Percentiles rank a stretch among this genome's conserved stretches.
Evolutionary conservation across 35 echinoderm and acorn worm genomes (phyloP).

Genomic region (Strongylocentrotus purpuratus): DNA sequence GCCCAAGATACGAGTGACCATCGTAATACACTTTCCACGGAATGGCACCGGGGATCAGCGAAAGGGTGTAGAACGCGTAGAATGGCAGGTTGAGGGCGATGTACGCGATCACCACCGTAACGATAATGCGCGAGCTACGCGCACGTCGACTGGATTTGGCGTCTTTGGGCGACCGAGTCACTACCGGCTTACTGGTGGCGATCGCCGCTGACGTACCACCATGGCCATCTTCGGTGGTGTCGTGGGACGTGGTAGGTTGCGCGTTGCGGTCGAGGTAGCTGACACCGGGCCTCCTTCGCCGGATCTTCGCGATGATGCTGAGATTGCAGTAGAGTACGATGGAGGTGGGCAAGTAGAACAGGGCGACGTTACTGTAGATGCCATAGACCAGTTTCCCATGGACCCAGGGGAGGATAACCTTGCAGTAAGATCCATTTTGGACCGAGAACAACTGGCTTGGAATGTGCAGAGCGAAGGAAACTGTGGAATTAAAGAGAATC

Average conservation of each 20-base stretch:
- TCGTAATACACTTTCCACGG: not conserved
- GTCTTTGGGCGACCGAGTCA: not conserved
- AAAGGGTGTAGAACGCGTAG: not conserved
- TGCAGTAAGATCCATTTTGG: not conserved
- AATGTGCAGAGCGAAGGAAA: not conserved
- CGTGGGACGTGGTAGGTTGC: not conserved
- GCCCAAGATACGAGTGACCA: not conserved
- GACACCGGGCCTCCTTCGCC: not conserved
- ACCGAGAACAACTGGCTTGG: not conserved
- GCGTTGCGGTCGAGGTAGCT: not conserved
- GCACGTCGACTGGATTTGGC: not conserved
- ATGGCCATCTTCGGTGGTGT: not conserved
- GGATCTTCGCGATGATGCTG: not conserved
- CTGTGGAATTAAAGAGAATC: not conserved
- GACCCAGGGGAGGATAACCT: not conserved
- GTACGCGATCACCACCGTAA: not conserved
- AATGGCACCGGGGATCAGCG: not conserved
- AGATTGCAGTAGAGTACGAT: constrained; percentile 10
- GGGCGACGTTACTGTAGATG: not conserved
- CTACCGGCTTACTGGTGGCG: not conserved
- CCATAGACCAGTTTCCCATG: not conserved
- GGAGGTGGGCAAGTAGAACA: not conserved
- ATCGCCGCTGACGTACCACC: not conserved
- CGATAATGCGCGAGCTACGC: constrained; percentile 18
- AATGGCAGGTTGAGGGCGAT: constrained; percentile 18